Percentiles rank a stretch among this genome's conserved stretches.
Conservation (phyloP, 2,888 invertebrate genomes). For the Lasioglossum vierecki region DNA sequence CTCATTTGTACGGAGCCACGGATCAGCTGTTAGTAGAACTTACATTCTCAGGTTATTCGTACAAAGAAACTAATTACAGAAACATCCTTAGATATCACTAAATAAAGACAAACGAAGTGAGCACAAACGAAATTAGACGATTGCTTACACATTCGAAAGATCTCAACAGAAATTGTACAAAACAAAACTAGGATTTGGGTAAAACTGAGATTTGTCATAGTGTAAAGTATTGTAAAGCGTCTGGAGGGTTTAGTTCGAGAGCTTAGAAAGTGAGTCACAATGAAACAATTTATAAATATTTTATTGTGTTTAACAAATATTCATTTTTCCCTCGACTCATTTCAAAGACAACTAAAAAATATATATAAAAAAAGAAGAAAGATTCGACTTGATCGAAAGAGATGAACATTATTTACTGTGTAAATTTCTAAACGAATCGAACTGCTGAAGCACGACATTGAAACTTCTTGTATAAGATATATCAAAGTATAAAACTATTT, state of each 20-base stretch:
- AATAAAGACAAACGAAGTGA: neutral
- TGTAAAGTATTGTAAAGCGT: neutral
- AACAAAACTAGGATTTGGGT: constrained; percentile 5
- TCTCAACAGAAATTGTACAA: constrained; percentile 18
- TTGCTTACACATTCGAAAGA: neutral
- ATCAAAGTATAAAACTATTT: constrained; percentile 10
- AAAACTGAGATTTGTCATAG: neutral
- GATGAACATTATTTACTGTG: neutral
- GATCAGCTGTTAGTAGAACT: constrained; percentile 86
- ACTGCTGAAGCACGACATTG: neutral
- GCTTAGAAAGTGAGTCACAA: constrained; percentile 20
- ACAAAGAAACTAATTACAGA: constrained; percentile 78
- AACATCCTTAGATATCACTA: constrained; percentile 69
- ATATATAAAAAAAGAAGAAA: constrained; percentile 25
- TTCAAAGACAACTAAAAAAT: constrained; percentile 52
- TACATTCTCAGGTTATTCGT: constrained; percentile 85
- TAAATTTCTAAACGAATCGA: constrained; percentile 3
- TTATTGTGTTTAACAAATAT: constrained; percentile 64
- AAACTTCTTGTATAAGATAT: constrained; percentile 10
- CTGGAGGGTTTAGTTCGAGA: constrained; percentile 21
- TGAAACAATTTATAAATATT: constrained; percentile 60
- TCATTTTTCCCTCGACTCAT: constrained; percentile 30
- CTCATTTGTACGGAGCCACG: constrained; percentile 87
- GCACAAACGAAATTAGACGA: neutral
- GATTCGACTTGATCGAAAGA: constrained; percentile 10